Conservation (phyloP, 2,888 invertebrate species). For the Xiphydria camelus region DNA sequence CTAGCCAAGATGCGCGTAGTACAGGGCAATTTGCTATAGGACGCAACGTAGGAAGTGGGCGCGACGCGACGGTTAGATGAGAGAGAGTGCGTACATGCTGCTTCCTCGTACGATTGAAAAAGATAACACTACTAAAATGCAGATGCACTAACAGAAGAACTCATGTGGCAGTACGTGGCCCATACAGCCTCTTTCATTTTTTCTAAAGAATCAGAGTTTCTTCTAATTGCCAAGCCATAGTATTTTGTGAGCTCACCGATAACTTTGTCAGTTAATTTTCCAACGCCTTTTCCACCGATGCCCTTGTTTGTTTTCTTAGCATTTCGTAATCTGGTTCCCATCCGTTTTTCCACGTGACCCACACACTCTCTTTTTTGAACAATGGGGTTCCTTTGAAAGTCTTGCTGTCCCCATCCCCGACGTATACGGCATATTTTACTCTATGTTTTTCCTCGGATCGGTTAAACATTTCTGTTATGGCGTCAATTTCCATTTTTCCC, state of each 20-base stretch:
- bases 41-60: too few species aligned
- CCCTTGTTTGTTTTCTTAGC: constrained; percentile 13
- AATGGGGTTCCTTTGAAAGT: constrained; percentile 12
- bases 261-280: constrained; percentile 16
- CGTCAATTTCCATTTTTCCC: constrained; percentile 22
- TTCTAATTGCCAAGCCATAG: constrained; percentile 34
- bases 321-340: constrained; percentile 13
- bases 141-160: too few species aligned
- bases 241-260: constrained; percentile 20
- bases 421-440: constrained; percentile 16
- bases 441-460: constrained; percentile 16
- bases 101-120: too few species aligned
- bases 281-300: constrained; percentile 17
- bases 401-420: constrained; percentile 21
- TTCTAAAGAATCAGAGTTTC: constrained; percentile 20
- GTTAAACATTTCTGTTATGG: constrained; percentile 18
- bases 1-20: too few species aligned
- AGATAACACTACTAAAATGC: too few species aligned
- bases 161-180: constrained; percentile 27
- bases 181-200: constrained; percentile 31
- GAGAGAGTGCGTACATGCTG: too few species aligned
- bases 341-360: constrained; percentile 16
- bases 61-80: too few species aligned
- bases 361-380: constrained; percentile 10
- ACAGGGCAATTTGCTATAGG: too few species aligned